Evolutionary conservation across 2,113 vertebrate genomes (phyloP), one percentile per base, ranked within the genome.

Genomic region (Nanorana parkeri): DNA sequence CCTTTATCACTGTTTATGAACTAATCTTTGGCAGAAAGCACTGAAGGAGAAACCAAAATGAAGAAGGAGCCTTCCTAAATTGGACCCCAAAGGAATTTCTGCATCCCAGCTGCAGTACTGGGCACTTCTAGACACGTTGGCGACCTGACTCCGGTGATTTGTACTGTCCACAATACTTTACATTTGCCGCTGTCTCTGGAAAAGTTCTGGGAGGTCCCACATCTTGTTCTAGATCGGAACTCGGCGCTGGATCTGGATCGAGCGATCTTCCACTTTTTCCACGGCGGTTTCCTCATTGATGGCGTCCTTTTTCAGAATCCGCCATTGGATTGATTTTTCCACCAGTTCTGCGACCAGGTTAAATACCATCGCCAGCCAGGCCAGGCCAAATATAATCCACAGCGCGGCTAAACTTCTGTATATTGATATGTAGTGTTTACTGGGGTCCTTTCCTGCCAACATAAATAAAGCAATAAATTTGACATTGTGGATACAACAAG

Each of bases 351-450:
- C 90, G 7, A 91, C 95, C 84, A 95, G 86, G 0, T 89, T 91
- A 67, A 95, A 89, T 61, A 92, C 69, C 58, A 95, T 85, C 0
- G 92, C 90, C 41, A 95, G 89, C 93, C 94, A 95, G 0, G 90
- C 91, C 79, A 94, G 89, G 47, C 92, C 92, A 71, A 94, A 90
- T 64, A 91, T 88, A 85, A 93, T 94, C 94, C 94, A 95, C 81
- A 95, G 81, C 0, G 89, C 92, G 0, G 92, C 91, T 69, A 94
- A 83, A 78, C 90, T 91, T 83, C 92, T 87, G 86, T 95, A 95
- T 52, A 89, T 80, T 0, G 91, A 77, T 66, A 91, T 88, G 68
- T 94, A 93, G 76, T 88, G 91, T 84, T 92, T 94, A 84, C 86
- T 92, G 68, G 92, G 92, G 75, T 93, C 92, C 0, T 87, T 91